A percentile compares a stretch with the other conserved stretches of the same genome.
These are phyloP conservation scores for Grammomys surdaster DNA, from an alignment of 2,113 vertebrate genomes.

Conservation along the genomic window DNA sequence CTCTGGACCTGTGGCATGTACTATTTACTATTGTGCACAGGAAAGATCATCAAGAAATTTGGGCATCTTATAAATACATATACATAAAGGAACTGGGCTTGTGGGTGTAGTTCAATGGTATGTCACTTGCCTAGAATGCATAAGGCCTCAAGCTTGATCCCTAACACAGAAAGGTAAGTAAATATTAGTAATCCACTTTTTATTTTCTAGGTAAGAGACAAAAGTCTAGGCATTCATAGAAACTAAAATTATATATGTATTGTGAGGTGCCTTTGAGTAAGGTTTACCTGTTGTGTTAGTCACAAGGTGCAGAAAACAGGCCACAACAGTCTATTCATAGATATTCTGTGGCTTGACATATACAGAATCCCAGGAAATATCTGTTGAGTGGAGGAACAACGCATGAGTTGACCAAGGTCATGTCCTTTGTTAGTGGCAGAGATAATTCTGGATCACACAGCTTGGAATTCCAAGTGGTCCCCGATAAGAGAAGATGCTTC, in stretches of 20 bases:
- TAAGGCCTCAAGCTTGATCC: neutral
- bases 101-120: neutral
- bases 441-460: neutral
- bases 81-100: neutral
- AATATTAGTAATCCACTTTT: neutral
- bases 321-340: neutral
- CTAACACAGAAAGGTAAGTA: neutral
- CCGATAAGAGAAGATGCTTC: neutral
- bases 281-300: neutral
- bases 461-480: neutral
- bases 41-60: neutral
- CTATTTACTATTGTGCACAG: neutral
- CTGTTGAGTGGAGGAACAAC: slow-evolving; percentile 52
- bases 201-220: neutral
- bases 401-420: neutral
- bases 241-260: slow-evolving; percentile 18
- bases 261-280: slow-evolving; percentile 1
- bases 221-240: neutral
- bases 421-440: neutral
- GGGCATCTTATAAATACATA: neutral
- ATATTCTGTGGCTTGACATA: neutral
- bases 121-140: neutral
- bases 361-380: slow-evolving; percentile 29
- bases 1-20: neutral
- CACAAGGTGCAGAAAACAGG: neutral